These are phyloP conservation scores for Magallana gigas DNA, from an alignment of 1,140 invertebrate species.

Conservation along the genomic window DNA sequence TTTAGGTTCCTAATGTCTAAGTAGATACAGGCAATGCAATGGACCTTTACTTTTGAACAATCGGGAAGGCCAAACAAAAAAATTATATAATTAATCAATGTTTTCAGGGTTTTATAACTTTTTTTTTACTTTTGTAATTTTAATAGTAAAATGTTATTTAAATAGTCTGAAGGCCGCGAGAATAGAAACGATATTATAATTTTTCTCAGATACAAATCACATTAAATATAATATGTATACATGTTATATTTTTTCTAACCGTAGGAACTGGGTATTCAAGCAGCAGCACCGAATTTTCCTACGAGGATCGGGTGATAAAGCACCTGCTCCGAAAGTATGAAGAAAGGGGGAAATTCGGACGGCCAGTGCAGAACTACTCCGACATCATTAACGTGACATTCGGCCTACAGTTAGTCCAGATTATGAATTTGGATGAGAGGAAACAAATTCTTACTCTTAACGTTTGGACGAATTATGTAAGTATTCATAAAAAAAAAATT, in stretches of 20 bases:
- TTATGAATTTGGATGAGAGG: constrained; percentile 73
- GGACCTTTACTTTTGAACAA: too few relatives aligned
- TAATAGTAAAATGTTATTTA: too few relatives aligned
- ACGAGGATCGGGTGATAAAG: constrained; percentile 76
- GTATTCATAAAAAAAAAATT: neutral
- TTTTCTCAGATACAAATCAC: too few relatives aligned
- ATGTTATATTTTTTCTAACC: neutral
- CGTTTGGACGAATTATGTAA: constrained; percentile 68
- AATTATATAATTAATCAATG: too few relatives aligned
- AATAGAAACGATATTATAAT: too few relatives aligned
- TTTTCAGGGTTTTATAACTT: too few relatives aligned
- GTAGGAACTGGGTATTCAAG: neutral
- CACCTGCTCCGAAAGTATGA: constrained; percentile 71
- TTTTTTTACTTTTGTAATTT: too few relatives aligned
- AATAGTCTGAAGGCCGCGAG: too few relatives aligned
- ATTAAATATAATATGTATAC: too few relatives aligned
- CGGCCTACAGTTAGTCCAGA: constrained; percentile 71
- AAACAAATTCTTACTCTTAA: constrained; percentile 71
- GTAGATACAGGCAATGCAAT: too few relatives aligned
- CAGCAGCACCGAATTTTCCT: constrained; percentile 59
- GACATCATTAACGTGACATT: constrained; percentile 68
- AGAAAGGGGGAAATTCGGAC: constrained; percentile 66
- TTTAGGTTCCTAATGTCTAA: too few relatives aligned
- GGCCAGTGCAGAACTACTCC: constrained; percentile 70
- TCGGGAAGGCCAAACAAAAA: too few relatives aligned